Conservation (phyloP, 2,888 invertebrate genomes). For the Hirtodrosophila alboralis region DNA sequence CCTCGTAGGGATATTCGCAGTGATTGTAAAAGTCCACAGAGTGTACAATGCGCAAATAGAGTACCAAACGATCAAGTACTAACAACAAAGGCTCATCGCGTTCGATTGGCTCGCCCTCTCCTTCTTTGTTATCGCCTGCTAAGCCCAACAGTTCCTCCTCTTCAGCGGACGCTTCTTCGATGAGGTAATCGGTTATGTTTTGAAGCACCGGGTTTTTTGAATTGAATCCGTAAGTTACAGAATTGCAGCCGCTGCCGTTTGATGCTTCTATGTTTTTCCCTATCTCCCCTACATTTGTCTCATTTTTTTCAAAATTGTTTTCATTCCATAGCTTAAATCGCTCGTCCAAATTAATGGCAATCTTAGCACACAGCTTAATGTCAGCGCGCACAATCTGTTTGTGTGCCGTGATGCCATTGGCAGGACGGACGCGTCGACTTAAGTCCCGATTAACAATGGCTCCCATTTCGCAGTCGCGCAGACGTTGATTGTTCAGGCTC, state of each 20-base stretch:
- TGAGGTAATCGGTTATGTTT: slow-evolving; percentile 98
- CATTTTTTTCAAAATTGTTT: background rate
- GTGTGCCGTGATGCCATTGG: slow-evolving; percentile 95
- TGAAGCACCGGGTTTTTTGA: slow-evolving; percentile 96
- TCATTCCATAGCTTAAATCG: slow-evolving; percentile 91
- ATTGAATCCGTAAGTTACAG: slow-evolving; percentile 87
- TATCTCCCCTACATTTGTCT: slow-evolving; percentile 1
- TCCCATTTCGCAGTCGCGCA: slow-evolving; percentile 86
- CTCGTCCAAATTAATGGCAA: slow-evolving; percentile 95
- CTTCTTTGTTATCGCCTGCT: slow-evolving; percentile 85
- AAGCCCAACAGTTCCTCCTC: slow-evolving; percentile 94
- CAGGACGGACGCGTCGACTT: slow-evolving; percentile 95
- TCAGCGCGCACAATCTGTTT: slow-evolving; percentile 95
- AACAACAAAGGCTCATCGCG: slow-evolving; percentile 89
- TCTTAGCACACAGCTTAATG: slow-evolving; percentile 95
- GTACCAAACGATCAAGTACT: slow-evolving; percentile 91
- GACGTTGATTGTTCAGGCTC: slow-evolving; percentile 97
- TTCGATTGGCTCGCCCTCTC: slow-evolving; percentile 86
- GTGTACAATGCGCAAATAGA: slow-evolving; percentile 98
- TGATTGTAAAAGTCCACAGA: slow-evolving; percentile 99
- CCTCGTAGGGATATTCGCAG: slow-evolving; percentile 99
- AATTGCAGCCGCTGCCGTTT: slow-evolving; percentile 35
- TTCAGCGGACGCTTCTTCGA: slow-evolving; percentile 99
- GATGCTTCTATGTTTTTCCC: slow-evolving; percentile 18
- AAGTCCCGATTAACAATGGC: slow-evolving; percentile 97